These are phyloP conservation scores for Karalla daura DNA, from an alignment of 2,797 vertebrate genomes.

Conservation along the genomic window DNA sequence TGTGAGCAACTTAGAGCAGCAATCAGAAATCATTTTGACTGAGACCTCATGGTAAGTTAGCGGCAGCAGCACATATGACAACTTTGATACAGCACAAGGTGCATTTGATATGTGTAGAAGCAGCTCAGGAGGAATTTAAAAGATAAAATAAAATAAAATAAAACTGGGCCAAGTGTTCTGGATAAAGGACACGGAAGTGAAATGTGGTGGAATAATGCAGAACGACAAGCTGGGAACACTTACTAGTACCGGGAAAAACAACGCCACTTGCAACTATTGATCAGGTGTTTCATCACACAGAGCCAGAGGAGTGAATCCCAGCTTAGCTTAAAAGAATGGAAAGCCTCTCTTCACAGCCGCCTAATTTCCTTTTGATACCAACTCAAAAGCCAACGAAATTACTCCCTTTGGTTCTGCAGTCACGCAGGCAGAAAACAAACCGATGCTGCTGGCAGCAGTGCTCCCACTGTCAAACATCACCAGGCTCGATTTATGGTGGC, in stretches of 20 bases:
- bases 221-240: conserved; percentile 5
- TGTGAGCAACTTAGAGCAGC: not conserved
- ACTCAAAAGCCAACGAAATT: conserved; percentile 22
- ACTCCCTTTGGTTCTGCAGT: conserved; percentile 2
- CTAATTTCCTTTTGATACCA: not conserved
- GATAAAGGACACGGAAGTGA: not conserved
- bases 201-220: conserved; percentile 5
- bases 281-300: conserved; percentile 42
- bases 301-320: conserved; percentile 24
- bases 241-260: conserved; percentile 12
- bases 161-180: not conserved
- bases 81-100: not conserved
- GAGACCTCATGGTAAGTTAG: not conserved
- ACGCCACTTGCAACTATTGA: conserved; percentile 36
- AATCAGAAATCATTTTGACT: not conserved
- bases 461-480: conserved; percentile 1
- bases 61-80: not conserved
- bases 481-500: not conserved
- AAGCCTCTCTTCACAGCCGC: conserved; percentile 1
- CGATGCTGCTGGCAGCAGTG: not conserved
- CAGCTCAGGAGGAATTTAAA: not conserved
- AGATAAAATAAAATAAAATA: not conserved
- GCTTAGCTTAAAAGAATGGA: conserved; percentile 21
- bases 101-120: not conserved
- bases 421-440: conserved; percentile 13